A percentile compares a stretch with the other conserved stretches of the same genome.
These are phyloP conservation scores for Siniperca knerii DNA, from an alignment of 2,113 vertebrate genomes.

Conservation along the genomic window DNA sequence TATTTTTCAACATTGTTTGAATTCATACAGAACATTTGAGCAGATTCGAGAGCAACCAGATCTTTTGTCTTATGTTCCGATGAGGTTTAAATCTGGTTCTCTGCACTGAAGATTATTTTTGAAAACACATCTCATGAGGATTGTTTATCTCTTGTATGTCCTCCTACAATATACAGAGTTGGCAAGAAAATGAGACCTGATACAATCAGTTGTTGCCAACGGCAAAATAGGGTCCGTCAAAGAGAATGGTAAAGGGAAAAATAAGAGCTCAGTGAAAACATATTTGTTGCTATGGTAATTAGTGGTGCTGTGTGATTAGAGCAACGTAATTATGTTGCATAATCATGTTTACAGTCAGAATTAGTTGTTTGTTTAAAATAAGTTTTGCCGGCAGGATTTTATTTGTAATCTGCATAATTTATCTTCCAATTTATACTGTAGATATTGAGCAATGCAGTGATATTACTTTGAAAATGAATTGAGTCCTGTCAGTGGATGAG, in stretches of 20 bases:
- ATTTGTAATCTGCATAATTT: constrained; percentile 80
- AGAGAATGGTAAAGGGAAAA: constrained; percentile 45
- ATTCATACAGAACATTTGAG: constrained; percentile 3
- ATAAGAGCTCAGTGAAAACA: constrained; percentile 54
- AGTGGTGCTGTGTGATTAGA: constrained; percentile 78
- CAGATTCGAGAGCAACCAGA: constrained; percentile 13
- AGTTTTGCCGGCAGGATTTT: constrained; percentile 78
- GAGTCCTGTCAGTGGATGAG: constrained; percentile 29
- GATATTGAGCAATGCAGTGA: constrained; percentile 48
- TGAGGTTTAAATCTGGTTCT: constrained; percentile 39
- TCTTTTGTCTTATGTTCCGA: background rate
- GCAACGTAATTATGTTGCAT: constrained; percentile 77
- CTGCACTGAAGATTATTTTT: constrained; percentile 45
- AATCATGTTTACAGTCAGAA: constrained; percentile 83
- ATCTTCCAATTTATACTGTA: constrained; percentile 58
- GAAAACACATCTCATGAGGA: constrained; percentile 45
- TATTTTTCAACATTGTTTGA: background rate
- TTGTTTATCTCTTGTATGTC: constrained; percentile 61
- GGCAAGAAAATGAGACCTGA: constrained; percentile 65
- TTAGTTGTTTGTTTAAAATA: constrained; percentile 82
- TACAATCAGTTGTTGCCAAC: constrained; percentile 67
- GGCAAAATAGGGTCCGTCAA: constrained; percentile 53
- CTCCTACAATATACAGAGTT: constrained; percentile 46
- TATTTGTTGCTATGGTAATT: constrained; percentile 79
- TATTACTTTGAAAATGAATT: constrained; percentile 35